Evolutionary conservation across 2,113 vertebrate species (phyloP).

Genomic region (Sphaerodactylus townsendi): DNA sequence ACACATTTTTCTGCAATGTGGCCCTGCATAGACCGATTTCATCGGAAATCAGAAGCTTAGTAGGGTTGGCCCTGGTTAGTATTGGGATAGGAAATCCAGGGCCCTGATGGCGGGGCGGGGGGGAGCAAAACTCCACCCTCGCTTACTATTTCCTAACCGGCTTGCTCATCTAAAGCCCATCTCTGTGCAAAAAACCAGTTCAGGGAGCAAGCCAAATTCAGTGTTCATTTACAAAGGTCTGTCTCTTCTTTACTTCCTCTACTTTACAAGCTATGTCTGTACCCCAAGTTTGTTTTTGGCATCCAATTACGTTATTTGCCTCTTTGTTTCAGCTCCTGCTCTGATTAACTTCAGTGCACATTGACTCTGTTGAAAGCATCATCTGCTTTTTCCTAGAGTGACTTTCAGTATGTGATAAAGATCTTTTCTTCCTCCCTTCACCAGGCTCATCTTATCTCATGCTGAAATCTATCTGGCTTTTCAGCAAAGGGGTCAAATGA

Average conservation of each 20-base stretch:
- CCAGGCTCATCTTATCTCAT: background rate
- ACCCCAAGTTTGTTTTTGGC: background rate
- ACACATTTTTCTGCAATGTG: background rate
- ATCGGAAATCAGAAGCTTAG: too few relatives aligned
- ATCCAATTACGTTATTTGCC: background rate
- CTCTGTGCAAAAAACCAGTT: background rate
- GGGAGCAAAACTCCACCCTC: too few relatives aligned
- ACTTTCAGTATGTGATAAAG: background rate
- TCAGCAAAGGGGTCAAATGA: background rate
- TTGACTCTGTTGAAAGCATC: background rate
- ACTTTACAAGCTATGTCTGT: background rate
- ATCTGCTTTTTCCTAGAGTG: background rate
- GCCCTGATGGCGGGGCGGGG: too few relatives aligned
- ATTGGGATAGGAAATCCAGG: too few relatives aligned
- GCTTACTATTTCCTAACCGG: background rate
- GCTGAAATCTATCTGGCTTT: background rate
- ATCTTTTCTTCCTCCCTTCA: too few relatives aligned
- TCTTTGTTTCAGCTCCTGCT: background rate
- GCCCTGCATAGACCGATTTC: too few relatives aligned
- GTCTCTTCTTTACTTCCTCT: background rate
- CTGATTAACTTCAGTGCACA: background rate
- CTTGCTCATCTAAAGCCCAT: background rate
- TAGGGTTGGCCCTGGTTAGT: too few relatives aligned
- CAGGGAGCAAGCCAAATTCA: background rate
- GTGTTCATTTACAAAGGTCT: background rate